A percentile compares a stretch with the other conserved stretches of the same genome.
phyloP scores from a whole-genome alignment of 2,888 invertebrate species.

The Catocala sponsa region DNA sequence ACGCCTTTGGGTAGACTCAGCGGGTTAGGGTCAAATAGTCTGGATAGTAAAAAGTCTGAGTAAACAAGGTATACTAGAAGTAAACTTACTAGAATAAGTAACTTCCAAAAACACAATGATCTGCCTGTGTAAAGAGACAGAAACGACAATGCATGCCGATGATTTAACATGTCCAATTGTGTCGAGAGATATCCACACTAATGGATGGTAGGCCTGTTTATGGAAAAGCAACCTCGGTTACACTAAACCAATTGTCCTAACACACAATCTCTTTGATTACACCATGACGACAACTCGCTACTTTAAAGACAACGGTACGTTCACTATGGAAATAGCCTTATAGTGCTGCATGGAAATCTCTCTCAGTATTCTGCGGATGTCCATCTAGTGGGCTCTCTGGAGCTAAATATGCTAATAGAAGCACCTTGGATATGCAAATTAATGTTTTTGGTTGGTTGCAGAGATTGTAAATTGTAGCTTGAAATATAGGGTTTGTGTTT shows the following conservation, averaged over 20 bases:
- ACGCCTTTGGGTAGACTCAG: no score
- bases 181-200: no score
- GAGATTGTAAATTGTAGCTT: slow-evolving; percentile 3
- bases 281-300: slow-evolving; percentile 3
- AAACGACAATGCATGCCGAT: no score
- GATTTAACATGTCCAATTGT: no score
- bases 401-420: slow-evolving; percentile 45
- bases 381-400: slow-evolving; percentile 22
- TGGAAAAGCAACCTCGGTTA: no score
- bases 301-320: slow-evolving; percentile 6
- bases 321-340: slow-evolving; percentile 38
- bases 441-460: slow-evolving; percentile 41
- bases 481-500: not conserved
- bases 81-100: no score
- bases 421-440: slow-evolving; percentile 48
- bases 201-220: no score
- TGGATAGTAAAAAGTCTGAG: no score
- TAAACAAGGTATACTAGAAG: no score
- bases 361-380: slow-evolving; percentile 7
- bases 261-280: slow-evolving; percentile 8
- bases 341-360: slow-evolving; percentile 15
- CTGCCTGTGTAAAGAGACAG: no score
- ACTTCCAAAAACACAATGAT: no score
- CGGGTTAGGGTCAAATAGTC: no score
- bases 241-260: not conserved